phyloP scores from a whole-genome alignment of 2,797 vertebrate species.

The Kryptolebias ocellatus region DNA sequence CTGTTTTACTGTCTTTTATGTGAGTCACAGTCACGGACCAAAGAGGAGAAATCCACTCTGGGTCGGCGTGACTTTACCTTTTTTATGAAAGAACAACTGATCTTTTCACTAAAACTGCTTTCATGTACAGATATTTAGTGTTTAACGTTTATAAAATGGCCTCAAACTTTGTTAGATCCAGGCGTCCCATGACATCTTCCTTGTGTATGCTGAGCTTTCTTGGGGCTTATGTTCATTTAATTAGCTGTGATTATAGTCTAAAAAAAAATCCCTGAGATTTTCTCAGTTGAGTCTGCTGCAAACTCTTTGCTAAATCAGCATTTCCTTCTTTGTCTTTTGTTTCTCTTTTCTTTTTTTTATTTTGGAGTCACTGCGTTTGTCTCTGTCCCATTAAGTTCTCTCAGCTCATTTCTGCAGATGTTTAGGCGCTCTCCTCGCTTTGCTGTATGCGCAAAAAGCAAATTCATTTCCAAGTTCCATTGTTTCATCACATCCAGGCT shows the following conservation, averaged over 20 bases:
- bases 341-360: constrained; percentile 38
- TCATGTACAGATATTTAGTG: too few relatives aligned
- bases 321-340: constrained; percentile 44
- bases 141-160: neutral
- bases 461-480: constrained; percentile 60
- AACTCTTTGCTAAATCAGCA: constrained; percentile 64
- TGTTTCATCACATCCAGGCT: constrained; percentile 59
- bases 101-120: too few relatives aligned
- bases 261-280: constrained; percentile 57
- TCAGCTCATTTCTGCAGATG: constrained; percentile 66
- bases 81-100: neutral
- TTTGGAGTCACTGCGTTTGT: constrained; percentile 62
- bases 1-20: neutral
- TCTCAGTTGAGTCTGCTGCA: constrained; percentile 57
- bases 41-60: neutral
- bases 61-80: too few relatives aligned
- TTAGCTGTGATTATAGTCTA: constrained; percentile 64
- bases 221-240: constrained; percentile 42
- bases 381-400: constrained; percentile 61
- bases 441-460: constrained; percentile 52
- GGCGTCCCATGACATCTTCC: constrained; percentile 17
- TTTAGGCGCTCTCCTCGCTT: constrained; percentile 54
- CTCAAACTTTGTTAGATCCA: neutral
- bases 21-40: neutral
- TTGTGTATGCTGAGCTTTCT: constrained; percentile 19